Evolutionary conservation across 2,113 vertebrate genomes (phyloP).

Genomic region (Pipra filicauda): DNA sequence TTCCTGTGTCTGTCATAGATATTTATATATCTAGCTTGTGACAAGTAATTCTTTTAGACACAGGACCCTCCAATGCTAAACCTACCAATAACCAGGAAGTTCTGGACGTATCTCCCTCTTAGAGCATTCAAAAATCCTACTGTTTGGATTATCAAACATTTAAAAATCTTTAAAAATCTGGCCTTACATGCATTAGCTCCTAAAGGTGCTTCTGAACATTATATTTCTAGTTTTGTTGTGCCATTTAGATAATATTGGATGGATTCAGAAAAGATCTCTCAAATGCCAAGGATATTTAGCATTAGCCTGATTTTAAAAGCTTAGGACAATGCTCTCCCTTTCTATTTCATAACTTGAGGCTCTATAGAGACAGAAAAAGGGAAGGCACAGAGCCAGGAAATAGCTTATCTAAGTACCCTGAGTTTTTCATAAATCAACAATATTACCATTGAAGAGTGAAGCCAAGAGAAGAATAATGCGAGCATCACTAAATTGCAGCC

Average conservation of each 20-base stretch:
- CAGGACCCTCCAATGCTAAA: neutral
- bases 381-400: conserved; percentile 33
- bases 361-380: neutral
- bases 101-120: neutral
- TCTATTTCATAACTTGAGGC: neutral
- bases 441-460: neutral
- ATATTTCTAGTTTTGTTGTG: neutral
- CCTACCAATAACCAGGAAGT: neutral
- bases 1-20: neutral
- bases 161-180: neutral
- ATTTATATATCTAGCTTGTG: neutral
- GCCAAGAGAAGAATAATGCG: neutral
- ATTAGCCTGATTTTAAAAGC: neutral
- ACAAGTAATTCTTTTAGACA: neutral
- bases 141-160: neutral
- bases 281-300: neutral
- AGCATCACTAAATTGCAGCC: neutral
- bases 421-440: conserved; percentile 40
- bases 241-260: neutral
- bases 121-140: neutral
- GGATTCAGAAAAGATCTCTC: neutral
- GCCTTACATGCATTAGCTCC: neutral
- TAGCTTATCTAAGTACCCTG: conserved; percentile 14
- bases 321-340: neutral
- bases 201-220: neutral